Evolutionary conservation across 2,888 invertebrate species (phyloP).

Genomic region (Myopa tessellatipennis): DNA sequence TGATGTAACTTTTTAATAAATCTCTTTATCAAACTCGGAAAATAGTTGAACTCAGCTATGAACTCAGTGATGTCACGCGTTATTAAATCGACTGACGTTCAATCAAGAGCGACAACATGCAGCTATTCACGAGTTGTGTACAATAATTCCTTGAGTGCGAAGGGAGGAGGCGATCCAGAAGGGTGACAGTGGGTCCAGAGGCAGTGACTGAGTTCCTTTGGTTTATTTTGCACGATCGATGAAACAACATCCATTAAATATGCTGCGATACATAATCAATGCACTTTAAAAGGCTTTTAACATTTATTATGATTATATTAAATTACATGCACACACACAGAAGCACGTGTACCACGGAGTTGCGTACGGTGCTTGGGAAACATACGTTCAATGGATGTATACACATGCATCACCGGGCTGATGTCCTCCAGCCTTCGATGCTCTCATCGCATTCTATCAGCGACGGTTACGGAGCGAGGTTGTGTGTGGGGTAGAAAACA

Average conservation of each 20-base stretch:
- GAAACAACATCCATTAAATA: slow-evolving; percentile 21
- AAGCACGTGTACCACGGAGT: no score
- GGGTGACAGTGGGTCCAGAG: not conserved
- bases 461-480: no score
- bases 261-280: slow-evolving; percentile 38
- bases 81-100: not conserved
- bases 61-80: slow-evolving; percentile 5
- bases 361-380: no score
- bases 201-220: not conserved
- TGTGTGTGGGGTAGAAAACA: no score
- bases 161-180: not conserved
- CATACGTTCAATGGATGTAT: no score
- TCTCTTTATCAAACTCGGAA: no score
- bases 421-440: no score
- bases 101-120: not conserved
- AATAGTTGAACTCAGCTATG: not conserved
- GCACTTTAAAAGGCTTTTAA: slow-evolving; percentile 45
- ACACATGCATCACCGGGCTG: no score
- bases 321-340: slow-evolving; percentile 28
- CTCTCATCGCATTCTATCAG: no score
- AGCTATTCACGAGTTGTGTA: no score
- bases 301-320: slow-evolving; percentile 45
- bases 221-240: not conserved
- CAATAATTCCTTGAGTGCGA: no score
- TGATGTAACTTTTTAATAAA: not conserved